Evolutionary conservation across 2,113 vertebrate genomes (phyloP).

Genomic region (Octodon degus): DNA sequence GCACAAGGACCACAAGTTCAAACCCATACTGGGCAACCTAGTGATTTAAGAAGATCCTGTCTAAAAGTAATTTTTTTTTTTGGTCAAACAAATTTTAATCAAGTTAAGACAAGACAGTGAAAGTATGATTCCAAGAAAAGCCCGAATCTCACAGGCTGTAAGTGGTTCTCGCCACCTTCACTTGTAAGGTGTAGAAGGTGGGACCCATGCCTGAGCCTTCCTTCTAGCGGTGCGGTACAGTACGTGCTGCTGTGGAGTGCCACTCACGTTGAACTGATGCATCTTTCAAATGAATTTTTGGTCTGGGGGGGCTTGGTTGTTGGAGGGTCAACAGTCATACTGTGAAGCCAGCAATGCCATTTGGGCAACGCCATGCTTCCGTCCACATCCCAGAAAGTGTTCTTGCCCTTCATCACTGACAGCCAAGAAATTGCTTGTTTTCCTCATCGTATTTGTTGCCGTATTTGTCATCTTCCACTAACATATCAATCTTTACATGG

Average conservation of each 20-base stretch:
- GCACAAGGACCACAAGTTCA: background rate
- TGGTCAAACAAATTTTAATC: slow-evolving; percentile 72
- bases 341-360: slow-evolving; percentile 97
- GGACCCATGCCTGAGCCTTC: slow-evolving; percentile 98
- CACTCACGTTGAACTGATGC: slow-evolving; percentile 94
- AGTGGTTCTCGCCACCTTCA: slow-evolving; percentile 59
- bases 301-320: slow-evolving; percentile 93
- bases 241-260: slow-evolving; percentile 91
- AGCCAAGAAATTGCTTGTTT: too few species aligned
- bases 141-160: background rate
- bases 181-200: slow-evolving; percentile 83
- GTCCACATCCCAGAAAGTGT: too few species aligned
- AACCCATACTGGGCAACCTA: background rate
- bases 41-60: background rate
- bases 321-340: slow-evolving; percentile 94
- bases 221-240: slow-evolving; percentile 96
- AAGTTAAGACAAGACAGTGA: slow-evolving; percentile 65
- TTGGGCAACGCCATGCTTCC: too few species aligned
- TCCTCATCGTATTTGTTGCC: too few species aligned
- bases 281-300: slow-evolving; percentile 94
- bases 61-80: background rate
- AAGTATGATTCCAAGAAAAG: slow-evolving; percentile 69
- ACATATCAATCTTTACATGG: too few species aligned
- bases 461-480: too few species aligned
- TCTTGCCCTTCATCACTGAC: too few species aligned